Conservation (phyloP, 2,888 invertebrate species). For the Phalangium opilio region DNA sequence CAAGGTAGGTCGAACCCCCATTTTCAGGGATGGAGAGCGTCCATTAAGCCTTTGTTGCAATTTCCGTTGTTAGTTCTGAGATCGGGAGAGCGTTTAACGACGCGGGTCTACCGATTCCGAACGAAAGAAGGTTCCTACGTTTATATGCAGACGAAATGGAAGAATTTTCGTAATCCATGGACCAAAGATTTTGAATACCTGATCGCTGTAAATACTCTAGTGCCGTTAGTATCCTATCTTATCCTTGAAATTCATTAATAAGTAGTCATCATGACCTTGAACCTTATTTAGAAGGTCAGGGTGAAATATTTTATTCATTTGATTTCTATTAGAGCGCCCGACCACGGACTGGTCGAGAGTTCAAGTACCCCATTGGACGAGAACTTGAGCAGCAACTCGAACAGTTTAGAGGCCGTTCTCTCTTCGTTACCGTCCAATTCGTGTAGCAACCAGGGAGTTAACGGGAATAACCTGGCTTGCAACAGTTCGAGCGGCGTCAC, state of each 20-base stretch:
- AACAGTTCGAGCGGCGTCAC: too few relatives aligned
- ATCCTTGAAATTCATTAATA: not conserved
- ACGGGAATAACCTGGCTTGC: too few relatives aligned
- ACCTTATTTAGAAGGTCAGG: too few relatives aligned
- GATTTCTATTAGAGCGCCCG: not conserved
- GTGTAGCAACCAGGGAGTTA: not conserved
- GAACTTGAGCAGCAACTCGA: constrained; percentile 12
- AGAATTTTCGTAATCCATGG: constrained; percentile 84
- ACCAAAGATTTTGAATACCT: constrained; percentile 85
- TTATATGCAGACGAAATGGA: constrained; percentile 66
- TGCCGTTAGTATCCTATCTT: constrained; percentile 31
- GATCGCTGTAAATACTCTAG: constrained; percentile 66
- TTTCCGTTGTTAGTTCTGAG: constrained; percentile 24
- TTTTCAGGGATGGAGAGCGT: too few relatives aligned
- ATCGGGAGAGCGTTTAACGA: constrained; percentile 26
- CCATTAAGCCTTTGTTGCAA: not conserved
- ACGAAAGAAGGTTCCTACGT: constrained; percentile 59
- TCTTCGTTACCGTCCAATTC: constrained; percentile 14
- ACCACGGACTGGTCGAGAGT: constrained; percentile 12
- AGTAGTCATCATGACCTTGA: too few relatives aligned
- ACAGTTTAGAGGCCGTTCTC: constrained; percentile 15
- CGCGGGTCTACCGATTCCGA: constrained; percentile 44
- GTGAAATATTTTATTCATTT: too few relatives aligned
- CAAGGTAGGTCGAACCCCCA: constrained; percentile 35
- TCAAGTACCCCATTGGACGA: constrained; percentile 14